These are phyloP conservation scores for Eupithecia exiguata DNA, from an alignment of 2,888 invertebrate genomes.

Conservation along the genomic window DNA sequence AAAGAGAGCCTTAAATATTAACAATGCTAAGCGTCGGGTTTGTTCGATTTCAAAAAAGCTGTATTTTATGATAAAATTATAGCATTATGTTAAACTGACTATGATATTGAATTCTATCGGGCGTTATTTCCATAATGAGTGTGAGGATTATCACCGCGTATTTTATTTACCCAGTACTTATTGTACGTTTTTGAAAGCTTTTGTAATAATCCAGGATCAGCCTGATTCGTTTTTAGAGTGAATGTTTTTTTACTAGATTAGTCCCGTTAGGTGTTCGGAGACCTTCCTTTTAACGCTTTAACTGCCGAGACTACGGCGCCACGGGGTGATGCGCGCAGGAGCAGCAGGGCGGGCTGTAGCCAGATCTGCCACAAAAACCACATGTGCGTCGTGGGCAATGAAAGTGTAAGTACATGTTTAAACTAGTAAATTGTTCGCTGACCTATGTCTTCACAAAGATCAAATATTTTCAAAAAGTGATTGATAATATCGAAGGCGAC, in stretches of 20 bases:
- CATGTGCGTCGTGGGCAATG: no score
- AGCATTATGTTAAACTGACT: slow-evolving; percentile 25
- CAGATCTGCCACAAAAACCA: no score
- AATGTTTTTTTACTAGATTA: neutral
- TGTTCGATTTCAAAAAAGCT: neutral
- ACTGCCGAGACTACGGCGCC: neutral
- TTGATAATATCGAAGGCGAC: no score
- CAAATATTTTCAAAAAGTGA: no score
- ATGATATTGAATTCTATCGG: slow-evolving; percentile 21
- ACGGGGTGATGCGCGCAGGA: no score
- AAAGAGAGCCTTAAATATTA: neutral
- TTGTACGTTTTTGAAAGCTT: slow-evolving; percentile 10
- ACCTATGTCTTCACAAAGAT: no score
- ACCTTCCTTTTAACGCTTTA: neutral
- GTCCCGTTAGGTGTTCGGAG: neutral
- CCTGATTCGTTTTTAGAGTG: neutral
- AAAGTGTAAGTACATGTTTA: no score
- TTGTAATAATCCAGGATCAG: neutral
- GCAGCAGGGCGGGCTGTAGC: no score
- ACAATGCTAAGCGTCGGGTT: neutral
- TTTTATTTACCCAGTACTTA: neutral
- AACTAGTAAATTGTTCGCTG: no score
- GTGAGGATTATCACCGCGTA: slow-evolving; percentile 1
- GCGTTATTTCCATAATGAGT: slow-evolving; percentile 10
- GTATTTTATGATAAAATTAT: slow-evolving; percentile 8